A percentile compares a stretch with the other conserved stretches of the same genome.
Evolutionary conservation across 1,140 invertebrate species (phyloP).

Genomic region (Tetramorium simillimum): DNA sequence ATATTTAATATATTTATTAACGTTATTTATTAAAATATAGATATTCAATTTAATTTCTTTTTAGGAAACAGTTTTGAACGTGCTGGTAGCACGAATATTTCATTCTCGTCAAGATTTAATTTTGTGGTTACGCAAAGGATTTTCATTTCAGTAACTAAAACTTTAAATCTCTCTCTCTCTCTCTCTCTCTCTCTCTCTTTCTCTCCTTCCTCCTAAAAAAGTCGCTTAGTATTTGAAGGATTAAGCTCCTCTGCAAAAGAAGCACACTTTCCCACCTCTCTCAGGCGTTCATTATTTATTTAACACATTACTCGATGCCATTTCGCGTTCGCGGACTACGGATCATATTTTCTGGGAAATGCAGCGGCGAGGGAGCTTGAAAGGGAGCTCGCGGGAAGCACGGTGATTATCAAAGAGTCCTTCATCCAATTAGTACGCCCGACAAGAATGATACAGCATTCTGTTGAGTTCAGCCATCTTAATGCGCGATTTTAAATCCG

Average conservation of each 20-base stretch:
- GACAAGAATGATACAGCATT: slow-evolving; percentile 55
- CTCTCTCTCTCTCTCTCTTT: neutral
- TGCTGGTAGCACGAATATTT: neutral
- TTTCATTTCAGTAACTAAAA: slow-evolving; percentile 42
- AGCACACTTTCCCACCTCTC: neutral
- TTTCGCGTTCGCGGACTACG: neutral
- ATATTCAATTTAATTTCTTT: slow-evolving; percentile 1
- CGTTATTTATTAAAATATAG: slow-evolving; percentile 5
- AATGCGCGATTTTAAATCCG: slow-evolving; percentile 38
- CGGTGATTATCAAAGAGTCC: slow-evolving; percentile 68
- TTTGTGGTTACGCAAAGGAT: slow-evolving; percentile 20
- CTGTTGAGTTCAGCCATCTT: slow-evolving; percentile 40
- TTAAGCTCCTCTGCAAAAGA: slow-evolving; percentile 19
- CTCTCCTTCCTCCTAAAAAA: neutral
- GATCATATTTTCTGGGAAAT: slow-evolving; percentile 21
- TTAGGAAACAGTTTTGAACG: neutral
- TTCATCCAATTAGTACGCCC: slow-evolving; percentile 63
- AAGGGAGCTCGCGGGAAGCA: neutral
- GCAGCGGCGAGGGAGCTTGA: slow-evolving; percentile 14
- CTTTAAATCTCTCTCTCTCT: slow-evolving; percentile 1
- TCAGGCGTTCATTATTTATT: slow-evolving; percentile 49
- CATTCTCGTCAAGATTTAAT: slow-evolving; percentile 6
- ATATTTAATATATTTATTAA: slow-evolving; percentile 20
- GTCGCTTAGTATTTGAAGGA: slow-evolving; percentile 37
- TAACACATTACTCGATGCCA: slow-evolving; percentile 48